Base-by-base conservation (phyloP, 2,888 invertebrate species). In the Drosophila subquinaria region DNA sequence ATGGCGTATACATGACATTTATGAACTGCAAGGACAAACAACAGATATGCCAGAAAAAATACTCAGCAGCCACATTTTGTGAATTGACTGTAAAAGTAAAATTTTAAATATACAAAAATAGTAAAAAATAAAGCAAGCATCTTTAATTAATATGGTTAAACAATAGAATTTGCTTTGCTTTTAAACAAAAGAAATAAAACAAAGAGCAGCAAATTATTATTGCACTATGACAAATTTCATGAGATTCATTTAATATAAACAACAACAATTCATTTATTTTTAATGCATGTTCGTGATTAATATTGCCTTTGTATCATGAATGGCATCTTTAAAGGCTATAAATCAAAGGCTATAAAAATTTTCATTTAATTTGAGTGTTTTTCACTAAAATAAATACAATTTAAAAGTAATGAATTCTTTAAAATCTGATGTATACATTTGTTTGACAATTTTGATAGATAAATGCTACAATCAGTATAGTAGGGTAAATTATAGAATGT, bases 1-100 rank as follows among this genome's bases (percentile, higher is more conserved):
- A 69, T 33, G 65, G 42, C 57, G 35, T 64, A 23, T 51, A 67
- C 63, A 71, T 53, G 77, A 66, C 57, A 74, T 80, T 85, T 69
- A 85, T 75, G 65, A 51, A 75, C 73, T 68, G 47, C 52, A 50
- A 59, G 45, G 13, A 66, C 51, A 52, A 9, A 15, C 11, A 42
- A 27, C n/a, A 33, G 53, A 20, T 20, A 8, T 45, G 23, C 6
- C 5, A n/a, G n/a, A n/a, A n/a, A n/a, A n/a, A n/a, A n/a, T n/a
- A n/a, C n/a, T n/a, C n/a, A n/a, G n/a, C 43, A 17, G 17, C 10
- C 11, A 11, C 11, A 17, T 4, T 20, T 43, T 20, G 17, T 9
- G 17, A 2, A 42, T 15, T 17, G 2, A 17, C 2, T 15, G 4
- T 13, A 38, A 15, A 3, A 40, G 5, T 4, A 23, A 23, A 23